These are phyloP conservation scores for Hucho hucho DNA, from an alignment of 2,113 vertebrate genomes.

Conservation along the genomic window DNA sequence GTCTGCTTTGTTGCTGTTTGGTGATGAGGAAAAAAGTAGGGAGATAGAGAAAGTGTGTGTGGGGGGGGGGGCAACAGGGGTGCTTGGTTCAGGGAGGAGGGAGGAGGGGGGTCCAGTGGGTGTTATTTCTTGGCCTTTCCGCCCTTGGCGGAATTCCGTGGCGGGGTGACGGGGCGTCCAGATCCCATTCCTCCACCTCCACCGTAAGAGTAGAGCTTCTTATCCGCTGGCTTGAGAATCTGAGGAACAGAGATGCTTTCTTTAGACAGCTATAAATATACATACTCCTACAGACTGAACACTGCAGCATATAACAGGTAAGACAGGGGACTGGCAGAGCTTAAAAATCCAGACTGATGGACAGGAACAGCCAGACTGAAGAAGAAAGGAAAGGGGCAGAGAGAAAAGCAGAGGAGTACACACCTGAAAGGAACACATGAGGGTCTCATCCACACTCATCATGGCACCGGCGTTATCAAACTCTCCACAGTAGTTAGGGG, in stretches of 20 bases:
- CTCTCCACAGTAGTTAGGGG: slow-evolving; percentile 82
- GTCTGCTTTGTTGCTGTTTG: slow-evolving; percentile 66
- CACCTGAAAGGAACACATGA: slow-evolving; percentile 83
- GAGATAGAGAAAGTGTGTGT: slow-evolving; percentile 59
- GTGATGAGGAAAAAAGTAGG: slow-evolving; percentile 57
- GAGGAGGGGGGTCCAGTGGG: slow-evolving; percentile 43
- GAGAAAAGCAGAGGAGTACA: neutral
- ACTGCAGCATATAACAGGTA: neutral
- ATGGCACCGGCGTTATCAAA: slow-evolving; percentile 81
- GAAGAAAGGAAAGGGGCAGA: neutral
- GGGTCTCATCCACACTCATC: slow-evolving; percentile 81
- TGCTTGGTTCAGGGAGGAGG: slow-evolving; percentile 29
- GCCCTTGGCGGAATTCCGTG: slow-evolving; percentile 87
- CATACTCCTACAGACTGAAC: neutral
- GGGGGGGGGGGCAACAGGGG: neutral
- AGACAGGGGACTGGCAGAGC: neutral
- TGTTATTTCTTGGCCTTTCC: slow-evolving; percentile 93
- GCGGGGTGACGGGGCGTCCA: slow-evolving; percentile 91
- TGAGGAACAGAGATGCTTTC: slow-evolving; percentile 40
- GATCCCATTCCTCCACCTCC: slow-evolving; percentile 82
- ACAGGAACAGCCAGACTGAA: neutral
- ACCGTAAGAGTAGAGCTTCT: slow-evolving; percentile 92
- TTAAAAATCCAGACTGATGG: neutral
- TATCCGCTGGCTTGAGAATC: slow-evolving; percentile 97
- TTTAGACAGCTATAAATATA: slow-evolving; percentile 11